These are phyloP conservation scores for Macrosteles quadrilineatus DNA, from an alignment of 1,140 invertebrate species.

Conservation along the genomic window DNA sequence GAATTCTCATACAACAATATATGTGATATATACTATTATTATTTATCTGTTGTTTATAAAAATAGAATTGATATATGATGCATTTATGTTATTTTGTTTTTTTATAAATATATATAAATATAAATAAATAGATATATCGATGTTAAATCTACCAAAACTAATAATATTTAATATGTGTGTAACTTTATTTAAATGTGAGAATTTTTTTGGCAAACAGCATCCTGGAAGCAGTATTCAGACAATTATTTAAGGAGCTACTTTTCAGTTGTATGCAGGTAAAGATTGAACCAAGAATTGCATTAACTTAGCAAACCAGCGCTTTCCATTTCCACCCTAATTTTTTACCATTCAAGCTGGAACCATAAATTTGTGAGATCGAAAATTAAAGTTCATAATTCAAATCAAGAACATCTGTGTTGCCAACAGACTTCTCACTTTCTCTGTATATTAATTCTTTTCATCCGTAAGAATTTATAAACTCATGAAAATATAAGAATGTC, in stretches of 20 bases:
- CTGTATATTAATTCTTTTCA: neutral
- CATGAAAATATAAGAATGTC: neutral
- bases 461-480: conserved; percentile 8
- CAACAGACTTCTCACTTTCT: neutral
- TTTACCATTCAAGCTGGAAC: no score
- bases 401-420: neutral
- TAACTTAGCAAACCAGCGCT: no score
- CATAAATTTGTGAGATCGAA: no score
- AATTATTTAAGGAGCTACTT: no score
- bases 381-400: no score
- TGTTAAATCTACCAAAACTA: conserved; percentile 8
- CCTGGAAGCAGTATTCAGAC: no score
- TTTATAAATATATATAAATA: conserved; percentile 22
- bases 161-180: conserved; percentile 6
- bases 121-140: conserved; percentile 1
- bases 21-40: conserved; percentile 24
- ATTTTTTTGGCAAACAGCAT: neutral
- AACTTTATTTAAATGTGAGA: neutral
- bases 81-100: conserved; percentile 10
- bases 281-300: no score
- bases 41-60: conserved; percentile 28
- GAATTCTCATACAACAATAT: conserved; percentile 21
- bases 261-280: no score
- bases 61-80: conserved; percentile 15
- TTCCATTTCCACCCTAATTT: no score